Conservation (phyloP, 30 jellyfish, hydroid and myxozoan genomes). For the Turritopsis rubra region DNA sequence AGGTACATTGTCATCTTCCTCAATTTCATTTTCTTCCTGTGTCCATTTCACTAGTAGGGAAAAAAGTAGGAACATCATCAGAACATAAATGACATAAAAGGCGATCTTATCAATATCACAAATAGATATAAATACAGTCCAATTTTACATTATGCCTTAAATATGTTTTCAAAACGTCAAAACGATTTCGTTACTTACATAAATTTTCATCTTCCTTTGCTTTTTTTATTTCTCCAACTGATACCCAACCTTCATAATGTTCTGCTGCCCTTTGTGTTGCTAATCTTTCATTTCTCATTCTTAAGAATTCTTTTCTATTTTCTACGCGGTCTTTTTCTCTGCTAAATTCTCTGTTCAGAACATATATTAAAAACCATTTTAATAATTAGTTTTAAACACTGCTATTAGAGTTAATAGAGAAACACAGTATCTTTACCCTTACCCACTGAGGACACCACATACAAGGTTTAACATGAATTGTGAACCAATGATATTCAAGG, state of each 20-base stretch:
- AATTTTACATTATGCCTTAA: no score
- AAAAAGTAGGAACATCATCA: neutral
- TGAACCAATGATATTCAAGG: constrained; percentile 73
- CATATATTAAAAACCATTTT: neutral
- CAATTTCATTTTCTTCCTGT: neutral
- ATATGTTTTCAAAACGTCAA: no score
- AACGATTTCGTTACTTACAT: neutral
- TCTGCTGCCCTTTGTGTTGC: constrained; percentile 36
- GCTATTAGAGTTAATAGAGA: neutral
- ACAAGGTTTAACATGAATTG: constrained; percentile 74
- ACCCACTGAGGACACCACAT: constrained; percentile 73
- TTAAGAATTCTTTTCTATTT: constrained; percentile 45
- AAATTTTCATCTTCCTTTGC: constrained; percentile 19
- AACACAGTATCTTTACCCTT: neutral
- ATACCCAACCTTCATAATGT: constrained; percentile 37
- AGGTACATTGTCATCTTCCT: neutral
- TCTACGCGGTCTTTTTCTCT: constrained; percentile 59
- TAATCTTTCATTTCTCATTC: constrained; percentile 16
- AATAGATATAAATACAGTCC: no score
- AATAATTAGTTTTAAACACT: neutral
- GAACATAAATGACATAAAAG: neutral
- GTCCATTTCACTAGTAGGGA: neutral
- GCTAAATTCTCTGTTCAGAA: constrained; percentile 36
- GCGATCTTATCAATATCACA: no score
- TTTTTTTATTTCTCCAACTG: constrained; percentile 38